Evolutionary conservation across 37 sponge, comb jelly and placozoan genomes (phyloP), one percentile per base, ranked within the genome.

Genomic region (Haliclona indistincta): DNA sequence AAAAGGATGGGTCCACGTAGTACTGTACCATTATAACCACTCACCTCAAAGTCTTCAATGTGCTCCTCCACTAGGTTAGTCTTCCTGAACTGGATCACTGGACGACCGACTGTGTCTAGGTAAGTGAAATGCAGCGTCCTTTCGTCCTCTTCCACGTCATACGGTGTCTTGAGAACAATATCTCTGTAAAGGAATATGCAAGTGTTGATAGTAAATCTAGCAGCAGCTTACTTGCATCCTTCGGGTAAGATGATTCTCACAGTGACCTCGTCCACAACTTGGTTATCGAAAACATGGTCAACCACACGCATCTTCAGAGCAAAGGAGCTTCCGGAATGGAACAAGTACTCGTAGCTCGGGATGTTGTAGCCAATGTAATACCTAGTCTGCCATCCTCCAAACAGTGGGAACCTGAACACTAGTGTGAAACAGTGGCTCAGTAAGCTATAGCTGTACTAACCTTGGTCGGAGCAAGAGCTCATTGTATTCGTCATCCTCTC

Each of bases 321-420:
- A 63, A 77, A 97, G 22, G 77, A 81, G 43, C 77, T 88, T 0
- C 95, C 97, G 4, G 22, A 17, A 65, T 82, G 86, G 19, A 65
- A 91, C 40, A 97, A 67, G 62, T 94, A 94, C 78, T 97, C 95
- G 44, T 94, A 91, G 34, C 82, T 84, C 28, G 97, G 97, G 30
- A 97, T 42, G 39, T 94, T 97, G 91, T 97, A 97, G 32, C 97
- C 97, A 55, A 91, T 76, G 64, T 85, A 85, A 71, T 97, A 97
- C 17, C 86, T 60, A 20, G 97, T 97, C 77, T 97, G 88, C 97
- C 97, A 97, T 28, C 97, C 97, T 26, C 97, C 97, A 67, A 97
- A 97, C 45, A 97, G 80, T 33, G 97, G 97, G 68, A 97, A 97
- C 44, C 97, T 86, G 56, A 39, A 51, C 17, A 49, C 4, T 19